Conservation (phyloP, 1,140 invertebrate genomes). For the Calliphora vicina region DNA sequence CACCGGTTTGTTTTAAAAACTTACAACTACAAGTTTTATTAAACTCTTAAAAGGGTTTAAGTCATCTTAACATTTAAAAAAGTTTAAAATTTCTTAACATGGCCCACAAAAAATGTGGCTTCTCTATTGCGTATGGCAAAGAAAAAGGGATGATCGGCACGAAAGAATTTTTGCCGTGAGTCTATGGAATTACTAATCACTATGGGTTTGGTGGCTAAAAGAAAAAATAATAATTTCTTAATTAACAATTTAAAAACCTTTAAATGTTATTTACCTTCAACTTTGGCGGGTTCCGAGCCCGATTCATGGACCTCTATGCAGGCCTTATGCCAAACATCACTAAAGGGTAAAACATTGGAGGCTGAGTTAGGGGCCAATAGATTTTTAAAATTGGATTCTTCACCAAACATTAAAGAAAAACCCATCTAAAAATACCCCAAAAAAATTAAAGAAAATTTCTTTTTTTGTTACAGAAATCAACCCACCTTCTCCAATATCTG, state of each 20-base stretch:
- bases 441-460: slow-evolving; percentile 1
- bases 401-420: slow-evolving; percentile 48
- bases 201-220: slow-evolving; percentile 55
- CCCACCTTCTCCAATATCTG: slow-evolving; percentile 49
- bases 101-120: slow-evolving; percentile 54
- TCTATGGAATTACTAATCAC: slow-evolving; percentile 56
- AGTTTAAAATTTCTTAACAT: slow-evolving; percentile 49
- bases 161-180: slow-evolving; percentile 56
- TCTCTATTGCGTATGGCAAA: slow-evolving; percentile 56
- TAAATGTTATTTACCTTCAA: slow-evolving; percentile 1
- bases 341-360: slow-evolving; percentile 43
- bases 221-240: not conserved
- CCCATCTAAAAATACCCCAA: slow-evolving; percentile 44
- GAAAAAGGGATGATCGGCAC: slow-evolving; percentile 60
- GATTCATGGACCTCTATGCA: slow-evolving; percentile 55
- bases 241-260: not conserved
- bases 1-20: not conserved
- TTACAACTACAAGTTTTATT: not conserved
- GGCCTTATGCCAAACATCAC: slow-evolving; percentile 54
- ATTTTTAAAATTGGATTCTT: slow-evolving; percentile 55
- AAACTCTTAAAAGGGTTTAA: not conserved
- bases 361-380: slow-evolving; percentile 41
- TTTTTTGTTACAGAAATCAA: not conserved
- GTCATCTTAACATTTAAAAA: not conserved
- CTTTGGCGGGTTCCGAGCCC: slow-evolving; percentile 42